These are phyloP conservation scores for Scelioninae gen. 2 DNA, from an alignment of 2,888 invertebrate genomes.

Conservation along the genomic window DNA sequence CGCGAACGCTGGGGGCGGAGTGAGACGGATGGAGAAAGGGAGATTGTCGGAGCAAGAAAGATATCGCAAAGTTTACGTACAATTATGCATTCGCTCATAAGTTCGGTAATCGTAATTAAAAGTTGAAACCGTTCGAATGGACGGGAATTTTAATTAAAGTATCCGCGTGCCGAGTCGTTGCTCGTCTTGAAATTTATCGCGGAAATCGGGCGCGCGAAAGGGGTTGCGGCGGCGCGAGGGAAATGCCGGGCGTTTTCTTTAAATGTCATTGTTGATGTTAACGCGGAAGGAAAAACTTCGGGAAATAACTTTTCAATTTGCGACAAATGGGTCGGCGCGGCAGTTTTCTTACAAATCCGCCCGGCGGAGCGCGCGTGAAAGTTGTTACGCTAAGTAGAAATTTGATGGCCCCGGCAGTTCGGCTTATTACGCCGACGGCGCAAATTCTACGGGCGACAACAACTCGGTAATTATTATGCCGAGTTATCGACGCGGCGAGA, in stretches of 20 bases:
- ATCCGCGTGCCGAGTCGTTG: constrained; percentile 38
- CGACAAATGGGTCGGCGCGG: constrained; percentile 13
- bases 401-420: constrained; percentile 15
- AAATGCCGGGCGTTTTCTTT: constrained; percentile 19
- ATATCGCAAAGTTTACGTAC: constrained; percentile 9
- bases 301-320: constrained; percentile 19
- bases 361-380: constrained; percentile 4
- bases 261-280: constrained; percentile 19
- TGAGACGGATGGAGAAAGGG: no score
- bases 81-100: constrained; percentile 44
- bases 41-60: no score
- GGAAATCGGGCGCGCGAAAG: no score
- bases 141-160: constrained; percentile 53
- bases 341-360: background rate
- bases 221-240: background rate
- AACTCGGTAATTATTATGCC: background rate
- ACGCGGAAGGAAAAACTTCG: constrained; percentile 4
- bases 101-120: constrained; percentile 50
- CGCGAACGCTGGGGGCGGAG: no score
- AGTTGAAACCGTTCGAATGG: constrained; percentile 42
- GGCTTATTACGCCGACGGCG: constrained; percentile 18
- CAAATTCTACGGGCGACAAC: constrained; percentile 18
- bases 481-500: no score
- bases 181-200: constrained; percentile 3
- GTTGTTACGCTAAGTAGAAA: constrained; percentile 13